Evolutionary conservation across 2,797 vertebrate genomes (phyloP).

Genomic region (Gymnodraco acuticeps): DNA sequence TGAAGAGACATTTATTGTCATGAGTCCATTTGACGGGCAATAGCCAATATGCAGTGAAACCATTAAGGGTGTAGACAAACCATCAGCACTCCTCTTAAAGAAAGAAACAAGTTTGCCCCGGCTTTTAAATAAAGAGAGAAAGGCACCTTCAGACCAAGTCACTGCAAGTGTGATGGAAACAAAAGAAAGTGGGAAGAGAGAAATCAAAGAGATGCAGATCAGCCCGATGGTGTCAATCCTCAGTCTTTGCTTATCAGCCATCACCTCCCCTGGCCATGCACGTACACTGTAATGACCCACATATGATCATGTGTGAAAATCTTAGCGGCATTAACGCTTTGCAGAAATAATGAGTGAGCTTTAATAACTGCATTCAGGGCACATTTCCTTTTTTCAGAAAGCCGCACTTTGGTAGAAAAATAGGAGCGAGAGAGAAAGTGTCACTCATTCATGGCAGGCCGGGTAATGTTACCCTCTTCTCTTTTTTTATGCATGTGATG

Average conservation of each 20-base stretch:
- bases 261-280: constrained; percentile 73
- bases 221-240: constrained; percentile 26
- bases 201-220: constrained; percentile 48
- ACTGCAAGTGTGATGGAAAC: constrained; percentile 23
- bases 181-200: constrained; percentile 38
- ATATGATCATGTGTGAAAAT: constrained; percentile 59
- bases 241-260: constrained; percentile 41
- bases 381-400: constrained; percentile 51
- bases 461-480: constrained; percentile 76
- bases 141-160: constrained; percentile 42
- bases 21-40: constrained; percentile 19
- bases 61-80: constrained; percentile 35
- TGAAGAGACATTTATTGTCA: constrained; percentile 20
- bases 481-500: constrained; percentile 92
- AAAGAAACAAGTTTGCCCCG: constrained; percentile 21
- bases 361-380: constrained; percentile 25
- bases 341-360: constrained; percentile 33
- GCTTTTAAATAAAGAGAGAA: constrained; percentile 18
- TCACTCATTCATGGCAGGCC: constrained; percentile 51
- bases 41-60: constrained; percentile 43
- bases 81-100: constrained; percentile 39
- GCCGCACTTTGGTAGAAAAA: constrained; percentile 56
- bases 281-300: constrained; percentile 47
- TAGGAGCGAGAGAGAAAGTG: constrained; percentile 47
- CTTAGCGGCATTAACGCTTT: background rate